Conservation (phyloP, 2,888 invertebrate genomes). For the Pristionchus maxplancki region DNA sequence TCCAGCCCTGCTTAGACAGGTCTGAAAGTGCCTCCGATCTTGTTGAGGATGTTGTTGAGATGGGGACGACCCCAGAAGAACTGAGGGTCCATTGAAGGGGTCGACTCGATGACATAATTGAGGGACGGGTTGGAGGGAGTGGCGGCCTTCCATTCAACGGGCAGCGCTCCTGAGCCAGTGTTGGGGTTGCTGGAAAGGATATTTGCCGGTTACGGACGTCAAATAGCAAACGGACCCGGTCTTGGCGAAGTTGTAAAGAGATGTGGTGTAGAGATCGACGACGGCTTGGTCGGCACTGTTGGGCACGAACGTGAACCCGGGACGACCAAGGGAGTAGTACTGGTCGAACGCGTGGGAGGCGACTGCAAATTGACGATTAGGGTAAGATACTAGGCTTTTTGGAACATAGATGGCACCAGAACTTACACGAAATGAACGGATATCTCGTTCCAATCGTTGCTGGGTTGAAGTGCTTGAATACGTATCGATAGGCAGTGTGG, state of each 20-base stretch:
- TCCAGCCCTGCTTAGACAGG: constrained; percentile 2
- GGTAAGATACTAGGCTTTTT: neutral
- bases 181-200: neutral
- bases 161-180: neutral
- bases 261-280: neutral
- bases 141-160: neutral
- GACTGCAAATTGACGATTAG: neutral
- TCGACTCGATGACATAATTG: neutral
- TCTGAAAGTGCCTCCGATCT: neutral
- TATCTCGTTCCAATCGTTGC: neutral
- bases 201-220: neutral
- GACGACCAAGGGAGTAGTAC: neutral
- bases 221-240: neutral
- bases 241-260: constrained; percentile 24
- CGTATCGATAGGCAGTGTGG: constrained; percentile 3
- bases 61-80: neutral
- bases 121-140: neutral
- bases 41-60: constrained; percentile 27
- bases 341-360: constrained; percentile 11
- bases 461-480: constrained; percentile 41
- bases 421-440: constrained; percentile 28
- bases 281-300: neutral
- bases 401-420: neutral
- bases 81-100: neutral
- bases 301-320: neutral